Evolutionary conservation across 2,888 invertebrate species (phyloP).

Genomic region (Lasioglossum pauxillum): DNA sequence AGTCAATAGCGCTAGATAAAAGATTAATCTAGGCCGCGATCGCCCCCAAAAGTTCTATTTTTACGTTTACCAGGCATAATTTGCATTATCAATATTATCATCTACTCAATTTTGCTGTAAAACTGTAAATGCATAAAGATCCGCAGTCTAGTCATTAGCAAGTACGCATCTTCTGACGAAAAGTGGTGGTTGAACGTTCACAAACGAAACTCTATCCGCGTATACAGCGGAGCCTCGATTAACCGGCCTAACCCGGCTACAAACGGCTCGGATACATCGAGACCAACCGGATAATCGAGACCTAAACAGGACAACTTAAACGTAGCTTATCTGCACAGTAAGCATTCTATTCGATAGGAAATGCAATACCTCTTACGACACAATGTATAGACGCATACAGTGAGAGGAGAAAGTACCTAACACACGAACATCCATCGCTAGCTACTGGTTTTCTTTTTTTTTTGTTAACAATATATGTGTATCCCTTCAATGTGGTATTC

Average conservation of each 20-base stretch:
- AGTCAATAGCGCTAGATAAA: no score
- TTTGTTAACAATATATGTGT: background rate
- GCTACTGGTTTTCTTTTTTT: background rate
- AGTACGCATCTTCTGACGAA: slow-evolving; percentile 63
- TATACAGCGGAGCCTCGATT: slow-evolving; percentile 13
- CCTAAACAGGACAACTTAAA: background rate
- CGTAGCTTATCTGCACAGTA: background rate
- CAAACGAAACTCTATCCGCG: slow-evolving; percentile 53
- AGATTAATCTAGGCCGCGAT: no score
- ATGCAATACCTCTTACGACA: background rate
- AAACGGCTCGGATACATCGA: background rate
- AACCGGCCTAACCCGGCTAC: background rate
- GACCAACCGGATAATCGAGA: slow-evolving; percentile 5
- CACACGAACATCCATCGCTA: slow-evolving; percentile 4
- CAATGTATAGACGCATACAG: background rate
- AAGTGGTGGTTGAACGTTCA: slow-evolving; percentile 58
- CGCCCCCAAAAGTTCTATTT: no score
- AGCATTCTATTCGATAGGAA: background rate
- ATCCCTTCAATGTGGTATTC: background rate
- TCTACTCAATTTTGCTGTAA: no score
- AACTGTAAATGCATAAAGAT: no score
- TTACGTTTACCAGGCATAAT: no score
- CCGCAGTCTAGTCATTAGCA: slow-evolving; percentile 50
- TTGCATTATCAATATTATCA: no score
- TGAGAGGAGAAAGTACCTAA: slow-evolving; percentile 6